phyloP scores from a whole-genome alignment of 2,113 vertebrate species.

The Xyliphius kryptos region DNA sequence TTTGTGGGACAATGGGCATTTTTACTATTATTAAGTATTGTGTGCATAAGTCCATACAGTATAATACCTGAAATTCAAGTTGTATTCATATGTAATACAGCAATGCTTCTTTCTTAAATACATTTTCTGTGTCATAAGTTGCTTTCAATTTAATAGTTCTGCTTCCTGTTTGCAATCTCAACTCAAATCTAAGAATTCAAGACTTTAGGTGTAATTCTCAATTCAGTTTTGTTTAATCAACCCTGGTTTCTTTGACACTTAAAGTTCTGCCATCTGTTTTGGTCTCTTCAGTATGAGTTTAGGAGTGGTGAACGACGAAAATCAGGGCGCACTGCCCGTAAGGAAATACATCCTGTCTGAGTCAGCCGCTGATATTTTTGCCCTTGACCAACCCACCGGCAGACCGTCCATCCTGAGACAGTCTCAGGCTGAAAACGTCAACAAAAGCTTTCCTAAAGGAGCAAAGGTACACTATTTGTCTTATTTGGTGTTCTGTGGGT shows the following conservation, averaged over 20 bases:
- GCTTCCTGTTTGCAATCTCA: no score
- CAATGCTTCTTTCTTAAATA: no score
- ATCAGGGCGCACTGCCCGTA: conserved; percentile 49
- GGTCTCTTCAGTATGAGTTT: conserved; percentile 79
- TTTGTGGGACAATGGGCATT: no score
- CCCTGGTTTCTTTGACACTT: neutral
- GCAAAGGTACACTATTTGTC: conserved; percentile 61
- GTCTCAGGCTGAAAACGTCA: conserved; percentile 83
- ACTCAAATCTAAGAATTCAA: no score
- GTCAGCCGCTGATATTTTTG: conserved; percentile 65
- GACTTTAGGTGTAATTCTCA: no score
- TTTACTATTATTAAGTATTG: no score
- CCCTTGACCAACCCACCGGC: conserved; percentile 65
- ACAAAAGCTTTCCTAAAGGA: conserved; percentile 59
- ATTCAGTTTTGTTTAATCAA: neutral
- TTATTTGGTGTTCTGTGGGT: neutral
- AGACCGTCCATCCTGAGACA: conserved; percentile 75
- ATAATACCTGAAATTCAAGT: no score
- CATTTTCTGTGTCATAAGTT: no score
- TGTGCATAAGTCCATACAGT: no score
- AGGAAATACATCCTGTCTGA: conserved; percentile 53
- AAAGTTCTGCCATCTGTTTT: conserved; percentile 17
- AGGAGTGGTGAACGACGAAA: conserved; percentile 70
- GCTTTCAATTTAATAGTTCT: no score
- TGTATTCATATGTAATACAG: no score